These are phyloP conservation scores for Antechinus flavipes DNA, from an alignment of 2,113 vertebrate species.

Conservation along the genomic window DNA sequence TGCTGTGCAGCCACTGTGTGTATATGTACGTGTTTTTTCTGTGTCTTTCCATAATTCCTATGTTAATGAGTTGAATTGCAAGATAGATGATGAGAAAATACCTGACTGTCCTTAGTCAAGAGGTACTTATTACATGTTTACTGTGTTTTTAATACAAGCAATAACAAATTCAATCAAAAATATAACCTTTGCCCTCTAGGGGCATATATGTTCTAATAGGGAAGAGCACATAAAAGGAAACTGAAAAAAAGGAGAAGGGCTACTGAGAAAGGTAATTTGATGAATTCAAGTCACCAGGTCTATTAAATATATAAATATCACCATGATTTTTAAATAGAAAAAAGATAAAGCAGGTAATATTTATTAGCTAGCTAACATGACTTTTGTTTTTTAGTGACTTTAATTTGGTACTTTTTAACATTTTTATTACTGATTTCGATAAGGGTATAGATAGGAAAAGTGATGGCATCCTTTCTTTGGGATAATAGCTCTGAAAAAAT, in stretches of 20 bases:
- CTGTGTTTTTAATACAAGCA: too few relatives aligned
- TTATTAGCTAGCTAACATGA: not conserved
- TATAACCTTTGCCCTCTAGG: not conserved
- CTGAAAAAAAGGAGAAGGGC: not conserved
- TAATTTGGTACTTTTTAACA: not conserved
- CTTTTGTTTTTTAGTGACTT: not conserved
- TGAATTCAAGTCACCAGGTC: not conserved
- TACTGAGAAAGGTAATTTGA: not conserved
- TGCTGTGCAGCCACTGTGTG: not conserved
- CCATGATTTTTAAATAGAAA: not conserved
- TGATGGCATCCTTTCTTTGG: too few relatives aligned
- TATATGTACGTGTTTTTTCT: not conserved
- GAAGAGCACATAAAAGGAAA: not conserved
- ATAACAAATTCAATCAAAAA: not conserved
- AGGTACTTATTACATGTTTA: not conserved
- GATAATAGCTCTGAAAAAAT: not conserved
- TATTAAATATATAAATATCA: not conserved
- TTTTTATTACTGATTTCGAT: not conserved
- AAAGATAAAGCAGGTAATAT: not conserved
- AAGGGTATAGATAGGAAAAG: not conserved
- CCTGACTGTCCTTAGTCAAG: not conserved
- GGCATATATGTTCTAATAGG: not conserved
- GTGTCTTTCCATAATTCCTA: not conserved
- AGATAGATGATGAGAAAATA: not conserved
- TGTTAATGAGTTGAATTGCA: not conserved